Evolutionary conservation across 2,797 vertebrate species (phyloP).

Genomic region (Rhinogobio ventralis): DNA sequence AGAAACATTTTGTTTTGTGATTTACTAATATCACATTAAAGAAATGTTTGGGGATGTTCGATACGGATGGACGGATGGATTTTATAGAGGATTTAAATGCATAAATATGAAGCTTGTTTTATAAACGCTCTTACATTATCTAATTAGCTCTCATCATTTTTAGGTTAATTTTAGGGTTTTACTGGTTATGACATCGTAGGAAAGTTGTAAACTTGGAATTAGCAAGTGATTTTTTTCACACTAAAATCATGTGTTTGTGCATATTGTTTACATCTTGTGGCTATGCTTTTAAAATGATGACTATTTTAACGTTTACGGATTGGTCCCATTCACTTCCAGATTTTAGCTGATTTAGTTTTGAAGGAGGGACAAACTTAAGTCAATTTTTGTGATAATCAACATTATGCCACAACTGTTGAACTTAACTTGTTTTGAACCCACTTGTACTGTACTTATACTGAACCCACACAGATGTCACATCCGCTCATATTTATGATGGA

Average conservation of each 20-base stretch:
- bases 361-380: neutral
- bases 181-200: constrained; percentile 4
- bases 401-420: neutral
- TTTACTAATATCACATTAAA: neutral
- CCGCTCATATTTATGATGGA: neutral
- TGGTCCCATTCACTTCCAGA: neutral
- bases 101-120: neutral
- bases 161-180: neutral
- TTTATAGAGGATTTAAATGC: neutral
- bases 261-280: neutral
- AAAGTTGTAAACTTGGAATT: neutral
- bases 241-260: neutral
- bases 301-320: neutral
- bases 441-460: neutral
- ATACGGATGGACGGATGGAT: neutral
- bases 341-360: neutral
- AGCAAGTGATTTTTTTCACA: neutral
- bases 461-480: constrained; percentile 2
- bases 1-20: neutral
- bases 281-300: neutral
- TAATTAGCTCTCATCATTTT: neutral
- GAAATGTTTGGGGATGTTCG: neutral
- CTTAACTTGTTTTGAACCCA: neutral
- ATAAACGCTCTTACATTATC: neutral
- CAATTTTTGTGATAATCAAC: neutral